A percentile compares a stretch with the other conserved stretches of the same genome.
Conservation (phyloP, 2,113 vertebrate genomes). For the Polyodon spathula region DNA sequence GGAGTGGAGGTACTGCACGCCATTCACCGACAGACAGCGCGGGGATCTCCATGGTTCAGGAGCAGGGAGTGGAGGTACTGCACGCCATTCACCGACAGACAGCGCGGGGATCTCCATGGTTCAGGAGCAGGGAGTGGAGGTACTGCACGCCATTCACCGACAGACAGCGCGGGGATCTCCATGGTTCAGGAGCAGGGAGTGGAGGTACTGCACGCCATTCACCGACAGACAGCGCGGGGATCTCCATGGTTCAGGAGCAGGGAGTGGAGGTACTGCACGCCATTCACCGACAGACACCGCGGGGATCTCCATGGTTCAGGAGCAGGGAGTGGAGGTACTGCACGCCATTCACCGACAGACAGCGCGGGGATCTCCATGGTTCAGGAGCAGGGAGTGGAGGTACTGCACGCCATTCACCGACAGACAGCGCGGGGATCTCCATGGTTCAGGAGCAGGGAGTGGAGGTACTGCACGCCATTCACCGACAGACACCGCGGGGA, state of each 20-base stretch:
- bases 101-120: constrained; percentile 58
- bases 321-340: constrained; percentile 66
- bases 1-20: constrained; percentile 61
- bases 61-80: constrained; percentile 66
- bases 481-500: constrained; percentile 50
- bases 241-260: constrained; percentile 60
- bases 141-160: constrained; percentile 26
- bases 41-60: constrained; percentile 62
- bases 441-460: constrained; percentile 63
- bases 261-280: constrained; percentile 61
- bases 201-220: constrained; percentile 52
- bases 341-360: constrained; percentile 35
- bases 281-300: constrained; percentile 39
- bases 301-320: constrained; percentile 62
- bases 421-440: constrained; percentile 57
- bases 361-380: constrained; percentile 58
- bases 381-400: constrained; percentile 66
- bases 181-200: constrained; percentile 63
- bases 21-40: constrained; percentile 39
- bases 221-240: constrained; percentile 50
- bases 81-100: constrained; percentile 35
- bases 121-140: constrained; percentile 66
- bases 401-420: constrained; percentile 26
- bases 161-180: constrained; percentile 57
- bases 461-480: constrained; percentile 52